Percentiles rank a stretch among this genome's conserved stretches.
Conservation (phyloP, 2,888 invertebrate species). For the Salpingus planirostris region DNA sequence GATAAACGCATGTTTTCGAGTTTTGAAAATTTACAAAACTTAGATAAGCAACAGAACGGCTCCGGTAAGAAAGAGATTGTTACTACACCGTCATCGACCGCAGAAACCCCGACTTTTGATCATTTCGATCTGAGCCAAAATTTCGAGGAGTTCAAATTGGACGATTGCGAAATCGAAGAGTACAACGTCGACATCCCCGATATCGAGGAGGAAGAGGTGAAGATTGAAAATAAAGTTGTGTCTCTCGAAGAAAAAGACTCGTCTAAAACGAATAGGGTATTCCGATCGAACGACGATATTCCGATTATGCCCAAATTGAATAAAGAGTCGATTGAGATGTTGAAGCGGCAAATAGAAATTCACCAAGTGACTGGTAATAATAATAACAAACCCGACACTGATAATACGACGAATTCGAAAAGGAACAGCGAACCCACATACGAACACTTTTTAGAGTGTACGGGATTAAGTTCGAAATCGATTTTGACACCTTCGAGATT, state of each 20-base stretch:
- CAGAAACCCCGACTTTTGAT: conserved; percentile 31
- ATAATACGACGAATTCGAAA: conserved; percentile 36
- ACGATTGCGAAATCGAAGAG: conserved; percentile 56
- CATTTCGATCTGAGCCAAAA: conserved; percentile 65
- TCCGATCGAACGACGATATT: conserved; percentile 23
- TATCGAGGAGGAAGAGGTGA: conserved; percentile 3
- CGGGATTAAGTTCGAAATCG: conserved; percentile 71
- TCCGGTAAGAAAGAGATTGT: too few relatives aligned
- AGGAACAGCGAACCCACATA: conserved; percentile 45
- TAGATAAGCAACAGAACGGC: conserved; percentile 26
- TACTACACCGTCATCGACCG: too few relatives aligned
- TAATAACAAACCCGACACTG: conserved; percentile 44
- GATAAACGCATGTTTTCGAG: conserved; percentile 37
- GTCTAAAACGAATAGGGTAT: conserved; percentile 29
- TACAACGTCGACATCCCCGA: too few relatives aligned
- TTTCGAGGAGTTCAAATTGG: conserved; percentile 72
- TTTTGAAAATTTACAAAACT: conserved; percentile 39
- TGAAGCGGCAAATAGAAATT: conserved; percentile 33
- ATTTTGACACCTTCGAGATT: conserved; percentile 60
- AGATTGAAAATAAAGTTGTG: background rate
- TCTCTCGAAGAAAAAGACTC: conserved; percentile 10
- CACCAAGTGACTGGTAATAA: conserved; percentile 42
- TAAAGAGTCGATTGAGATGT: conserved; percentile 29
- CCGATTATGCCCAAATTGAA: conserved; percentile 28
- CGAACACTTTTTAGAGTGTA: conserved; percentile 69